Evolutionary conservation across 2,113 vertebrate genomes (phyloP).

Genomic region (Stercorarius parasiticus): DNA sequence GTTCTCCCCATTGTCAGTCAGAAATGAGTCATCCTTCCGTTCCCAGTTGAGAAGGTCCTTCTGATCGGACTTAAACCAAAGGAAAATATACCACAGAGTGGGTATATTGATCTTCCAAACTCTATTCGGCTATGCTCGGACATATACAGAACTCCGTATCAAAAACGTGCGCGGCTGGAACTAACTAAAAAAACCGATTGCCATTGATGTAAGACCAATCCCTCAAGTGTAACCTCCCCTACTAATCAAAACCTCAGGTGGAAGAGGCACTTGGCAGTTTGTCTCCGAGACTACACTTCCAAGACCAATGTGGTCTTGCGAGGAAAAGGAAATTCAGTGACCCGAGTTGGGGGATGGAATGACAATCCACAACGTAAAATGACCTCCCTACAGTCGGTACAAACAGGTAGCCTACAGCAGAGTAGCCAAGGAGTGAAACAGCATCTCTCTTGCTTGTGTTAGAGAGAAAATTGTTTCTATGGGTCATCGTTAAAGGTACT

Average conservation of each 20-base stretch:
- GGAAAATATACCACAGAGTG: background rate
- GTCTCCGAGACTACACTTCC: background rate
- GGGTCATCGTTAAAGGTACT: slow-evolving; percentile 10
- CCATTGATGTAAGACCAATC: background rate
- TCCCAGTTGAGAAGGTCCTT: slow-evolving; percentile 8
- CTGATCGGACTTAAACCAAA: background rate
- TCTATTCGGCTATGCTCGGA: background rate
- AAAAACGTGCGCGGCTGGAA: background rate
- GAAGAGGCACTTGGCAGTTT: slow-evolving; percentile 19
- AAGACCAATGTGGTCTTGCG: background rate
- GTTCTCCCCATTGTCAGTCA: slow-evolving; percentile 14
- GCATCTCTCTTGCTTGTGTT: background rate
- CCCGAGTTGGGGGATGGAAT: background rate
- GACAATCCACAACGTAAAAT: slow-evolving; percentile 18
- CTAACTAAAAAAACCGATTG: background rate
- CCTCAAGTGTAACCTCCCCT: background rate
- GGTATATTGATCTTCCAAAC: background rate
- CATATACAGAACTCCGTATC: background rate
- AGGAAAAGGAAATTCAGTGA: slow-evolving; percentile 12
- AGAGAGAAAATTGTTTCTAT: background rate
- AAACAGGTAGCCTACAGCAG: slow-evolving; percentile 41
- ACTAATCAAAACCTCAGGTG: background rate
- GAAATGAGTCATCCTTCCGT: slow-evolving; percentile 9
- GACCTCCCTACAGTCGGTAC: background rate
- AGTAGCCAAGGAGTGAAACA: slow-evolving; percentile 44